These are phyloP conservation scores for Chirona hameri DNA, from an alignment of 2,888 invertebrate species.

Conservation along the genomic window DNA sequence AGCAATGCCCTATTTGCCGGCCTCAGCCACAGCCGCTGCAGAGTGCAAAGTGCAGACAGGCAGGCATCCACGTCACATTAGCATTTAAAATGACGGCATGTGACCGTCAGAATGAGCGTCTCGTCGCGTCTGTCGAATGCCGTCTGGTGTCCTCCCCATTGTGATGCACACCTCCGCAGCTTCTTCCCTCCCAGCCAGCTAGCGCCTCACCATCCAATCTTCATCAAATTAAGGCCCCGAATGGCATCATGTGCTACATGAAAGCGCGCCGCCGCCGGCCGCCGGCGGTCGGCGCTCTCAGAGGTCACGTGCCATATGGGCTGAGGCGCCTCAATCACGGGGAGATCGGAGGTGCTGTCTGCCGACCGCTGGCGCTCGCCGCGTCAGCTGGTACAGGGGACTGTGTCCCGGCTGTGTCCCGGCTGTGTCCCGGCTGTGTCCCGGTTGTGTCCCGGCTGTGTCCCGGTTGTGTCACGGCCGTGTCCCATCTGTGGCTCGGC, in stretches of 20 bases:
- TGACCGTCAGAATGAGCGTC: background rate
- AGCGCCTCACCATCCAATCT: background rate
- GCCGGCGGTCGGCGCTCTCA: background rate
- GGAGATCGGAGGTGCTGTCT: too few species aligned
- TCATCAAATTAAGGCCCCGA: background rate
- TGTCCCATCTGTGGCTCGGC: too few species aligned
- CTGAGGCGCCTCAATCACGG: background rate
- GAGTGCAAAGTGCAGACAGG: too few species aligned
- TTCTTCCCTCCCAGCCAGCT: background rate
- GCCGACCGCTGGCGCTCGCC: too few species aligned
- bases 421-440: background rate
- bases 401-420: background rate
- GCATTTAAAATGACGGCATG: background rate
- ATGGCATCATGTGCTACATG: background rate
- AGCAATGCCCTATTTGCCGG: background rate
- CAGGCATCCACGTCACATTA: background rate
- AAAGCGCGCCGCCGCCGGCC: background rate
- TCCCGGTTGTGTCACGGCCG: too few species aligned
- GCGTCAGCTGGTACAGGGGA: too few species aligned
- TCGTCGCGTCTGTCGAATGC: background rate
- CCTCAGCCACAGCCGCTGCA: background rate
- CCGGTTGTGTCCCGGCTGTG: too few species aligned
- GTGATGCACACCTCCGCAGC: background rate
- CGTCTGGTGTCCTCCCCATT: background rate
- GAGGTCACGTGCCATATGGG: constrained; percentile 7